Conservation (phyloP, 2,797 vertebrate species). For the Lutjanus campechanus region DNA sequence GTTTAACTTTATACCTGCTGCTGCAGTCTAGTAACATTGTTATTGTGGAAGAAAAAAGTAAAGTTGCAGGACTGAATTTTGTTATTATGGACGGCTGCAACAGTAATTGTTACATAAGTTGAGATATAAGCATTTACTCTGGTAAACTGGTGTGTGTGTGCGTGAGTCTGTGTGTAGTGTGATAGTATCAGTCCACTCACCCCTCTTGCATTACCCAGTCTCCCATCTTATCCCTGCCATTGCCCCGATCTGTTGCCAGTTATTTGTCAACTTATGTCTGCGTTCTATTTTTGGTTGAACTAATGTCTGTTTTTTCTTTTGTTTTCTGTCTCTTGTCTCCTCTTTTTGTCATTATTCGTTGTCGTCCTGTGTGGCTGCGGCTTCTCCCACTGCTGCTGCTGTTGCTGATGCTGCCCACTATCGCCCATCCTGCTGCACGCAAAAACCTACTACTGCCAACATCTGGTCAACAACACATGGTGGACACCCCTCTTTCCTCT, state of each 20-base stretch:
- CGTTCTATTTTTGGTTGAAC: constrained; percentile 70
- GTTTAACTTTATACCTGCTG: not conserved
- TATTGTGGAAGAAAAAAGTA: too few species aligned
- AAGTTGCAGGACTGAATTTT: not conserved
- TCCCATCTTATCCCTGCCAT: constrained; percentile 23
- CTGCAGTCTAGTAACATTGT: too few species aligned
- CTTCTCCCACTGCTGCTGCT: constrained; percentile 46
- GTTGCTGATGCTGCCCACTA: constrained; percentile 57
- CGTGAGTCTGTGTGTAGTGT: constrained; percentile 11
- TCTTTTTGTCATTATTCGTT: constrained; percentile 42
- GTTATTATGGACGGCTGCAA: not conserved
- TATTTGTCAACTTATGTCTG: constrained; percentile 56
- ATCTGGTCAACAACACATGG: constrained; percentile 72
- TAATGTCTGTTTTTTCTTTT: constrained; percentile 75
- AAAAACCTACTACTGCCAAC: constrained; percentile 66
- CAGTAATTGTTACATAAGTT: not conserved
- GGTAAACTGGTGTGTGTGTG: not conserved
- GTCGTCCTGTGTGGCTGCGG: constrained; percentile 63
- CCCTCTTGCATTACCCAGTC: constrained; percentile 3
- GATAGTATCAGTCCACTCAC: constrained; percentile 9
- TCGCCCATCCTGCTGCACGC: constrained; percentile 65
- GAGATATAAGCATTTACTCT: constrained; percentile 3
- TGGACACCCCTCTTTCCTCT: constrained; percentile 48
- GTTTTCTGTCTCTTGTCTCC: constrained; percentile 76
- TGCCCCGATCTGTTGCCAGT: constrained; percentile 26